A percentile compares a stretch with the other conserved stretches of the same genome.
phyloP scores from a whole-genome alignment of 2,113 vertebrate species.

The Octodon degus region DNA sequence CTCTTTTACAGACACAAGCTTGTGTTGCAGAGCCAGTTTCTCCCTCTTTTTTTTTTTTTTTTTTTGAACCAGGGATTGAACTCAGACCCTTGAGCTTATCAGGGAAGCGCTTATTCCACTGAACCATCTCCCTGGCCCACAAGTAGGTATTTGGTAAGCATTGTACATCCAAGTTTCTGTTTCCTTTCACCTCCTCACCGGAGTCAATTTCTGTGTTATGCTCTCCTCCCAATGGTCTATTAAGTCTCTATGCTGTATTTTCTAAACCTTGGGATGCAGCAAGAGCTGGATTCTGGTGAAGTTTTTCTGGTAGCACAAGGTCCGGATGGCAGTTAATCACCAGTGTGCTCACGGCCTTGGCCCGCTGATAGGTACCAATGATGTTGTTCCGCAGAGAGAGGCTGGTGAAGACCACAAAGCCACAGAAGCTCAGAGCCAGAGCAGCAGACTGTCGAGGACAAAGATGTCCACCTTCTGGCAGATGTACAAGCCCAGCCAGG shows the following conservation, averaged over 20 bases:
- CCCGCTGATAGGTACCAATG: constrained; percentile 98
- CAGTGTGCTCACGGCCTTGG: constrained; percentile 97
- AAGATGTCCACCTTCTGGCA: constrained; percentile 94
- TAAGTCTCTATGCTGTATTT: no score
- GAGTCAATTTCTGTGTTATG: constrained; percentile 87
- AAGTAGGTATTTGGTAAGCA: no score
- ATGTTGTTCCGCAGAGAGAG: constrained; percentile 97
- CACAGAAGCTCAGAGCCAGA: constrained; percentile 97
- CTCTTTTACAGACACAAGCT: background rate
- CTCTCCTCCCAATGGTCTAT: no score
- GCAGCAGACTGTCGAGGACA: constrained; percentile 91
- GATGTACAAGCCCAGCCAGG: constrained; percentile 93
- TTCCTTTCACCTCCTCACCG: no score
- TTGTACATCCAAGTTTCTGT: no score
- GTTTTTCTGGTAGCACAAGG: constrained; percentile 92
- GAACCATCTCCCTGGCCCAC: no score
- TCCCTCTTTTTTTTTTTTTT: background rate
- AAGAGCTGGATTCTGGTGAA: constrained; percentile 94
- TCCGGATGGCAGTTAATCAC: constrained; percentile 96
- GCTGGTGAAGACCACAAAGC: constrained; percentile 97
- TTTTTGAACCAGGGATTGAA: background rate
- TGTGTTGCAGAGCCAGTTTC: background rate
- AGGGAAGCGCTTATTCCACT: no score
- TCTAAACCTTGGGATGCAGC: constrained; percentile 64
- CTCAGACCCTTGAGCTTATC: no score